Evolutionary conservation across 2,797 vertebrate genomes (phyloP), one percentile per base, ranked within the genome.

Genomic region (Brotula barbata): DNA sequence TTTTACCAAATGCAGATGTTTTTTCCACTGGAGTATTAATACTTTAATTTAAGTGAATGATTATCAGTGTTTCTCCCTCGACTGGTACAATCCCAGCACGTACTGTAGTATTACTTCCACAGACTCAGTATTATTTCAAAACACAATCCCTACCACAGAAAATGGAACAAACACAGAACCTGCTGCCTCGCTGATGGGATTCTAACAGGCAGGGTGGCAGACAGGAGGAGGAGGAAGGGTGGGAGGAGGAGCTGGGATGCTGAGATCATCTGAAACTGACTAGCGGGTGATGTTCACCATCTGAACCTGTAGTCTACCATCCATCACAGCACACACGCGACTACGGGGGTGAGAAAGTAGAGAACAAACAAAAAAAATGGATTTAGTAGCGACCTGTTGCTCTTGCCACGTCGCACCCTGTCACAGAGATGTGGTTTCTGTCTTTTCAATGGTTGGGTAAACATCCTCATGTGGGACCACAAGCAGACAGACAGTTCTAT

Each of bases 291-390:
- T 60, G 33, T 31, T 43, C 64, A 53, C 75, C 65, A 63, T 71
- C 64, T 76, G 67, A 80, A 70, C 75, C 57, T 45, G 56, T 56
- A 48, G 51, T 64, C 59, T 31, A 42, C 52, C 58, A 61, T 75
- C 61, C 65, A 81, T 61, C 73, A 71, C 14, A n/a, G 42, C 50
- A 21, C 21, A 65, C 50, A 66, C 53, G 58, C 59, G 54, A 37
- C 39, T 23, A 55, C 65, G 52, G 56, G 36, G 54, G 37, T 42
- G 50, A 16, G 50, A 58, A 63, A 64, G 67, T 55, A 56, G 34
- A 68, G 37, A 43, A 40, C 33, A 59, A 66, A 46, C 14, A 25
- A 15, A 37, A 51, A 56, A 47, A 43, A 49, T 20, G 52, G 39
- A 40, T 71, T 60, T 44, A 47, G 40, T 1, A 1, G 33, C 2